phyloP scores from a whole-genome alignment of 1,140 invertebrate species.

The Listronotus oregonensis region DNA sequence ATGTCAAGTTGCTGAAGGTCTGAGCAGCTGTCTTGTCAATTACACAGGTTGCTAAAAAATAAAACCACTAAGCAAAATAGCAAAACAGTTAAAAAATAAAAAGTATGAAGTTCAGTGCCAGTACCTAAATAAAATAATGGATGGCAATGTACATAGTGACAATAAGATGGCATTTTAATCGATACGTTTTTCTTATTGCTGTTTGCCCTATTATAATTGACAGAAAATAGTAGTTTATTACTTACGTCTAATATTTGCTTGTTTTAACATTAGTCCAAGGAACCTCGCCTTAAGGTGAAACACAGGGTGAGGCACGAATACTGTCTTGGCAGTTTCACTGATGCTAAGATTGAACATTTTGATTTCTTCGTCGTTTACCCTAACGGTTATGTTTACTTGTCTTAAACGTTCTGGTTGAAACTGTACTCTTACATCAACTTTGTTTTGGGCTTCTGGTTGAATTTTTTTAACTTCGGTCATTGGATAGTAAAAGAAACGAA shows the following conservation, averaged over 20 bases:
- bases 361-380: slow-evolving; percentile 54
- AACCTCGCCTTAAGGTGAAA: slow-evolving; percentile 54
- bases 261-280: slow-evolving; percentile 47
- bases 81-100: too few species aligned
- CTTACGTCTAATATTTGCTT: slow-evolving; percentile 44
- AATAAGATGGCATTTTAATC: too few species aligned
- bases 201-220: too few species aligned
- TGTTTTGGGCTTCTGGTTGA: background rate
- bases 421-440: slow-evolving; percentile 47
- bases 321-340: slow-evolving; percentile 42
- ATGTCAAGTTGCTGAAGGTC: slow-evolving; percentile 67
- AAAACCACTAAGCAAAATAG: too few species aligned
- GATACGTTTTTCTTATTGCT: too few species aligned
- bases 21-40: slow-evolving; percentile 60
- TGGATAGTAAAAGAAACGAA: slow-evolving; percentile 15
- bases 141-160: too few species aligned
- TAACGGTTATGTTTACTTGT: slow-evolving; percentile 55
- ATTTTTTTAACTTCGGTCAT: slow-evolving; percentile 1
- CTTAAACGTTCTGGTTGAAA: slow-evolving; percentile 57
- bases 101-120: too few species aligned
- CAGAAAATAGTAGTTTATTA: slow-evolving; percentile 1
- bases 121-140: too few species aligned
- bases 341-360: slow-evolving; percentile 53
- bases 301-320: slow-evolving; percentile 57
- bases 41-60: slow-evolving; percentile 62